Evolutionary conservation across 2,797 vertebrate species (phyloP).

Genomic region (Eidolon dupreanum): DNA sequence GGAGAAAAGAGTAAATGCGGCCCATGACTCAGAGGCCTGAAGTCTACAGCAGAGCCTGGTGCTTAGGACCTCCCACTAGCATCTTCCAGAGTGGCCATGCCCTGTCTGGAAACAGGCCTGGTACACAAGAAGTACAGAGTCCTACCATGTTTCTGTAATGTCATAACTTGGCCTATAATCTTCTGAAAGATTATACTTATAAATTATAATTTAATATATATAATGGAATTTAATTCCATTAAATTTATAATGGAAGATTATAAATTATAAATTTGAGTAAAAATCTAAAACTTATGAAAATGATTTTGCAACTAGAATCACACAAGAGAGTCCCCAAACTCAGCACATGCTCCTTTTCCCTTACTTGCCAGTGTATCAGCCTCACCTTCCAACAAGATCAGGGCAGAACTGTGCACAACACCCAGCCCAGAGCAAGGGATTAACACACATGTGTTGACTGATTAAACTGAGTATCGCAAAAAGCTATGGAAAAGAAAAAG

Average conservation of each 20-base stretch:
- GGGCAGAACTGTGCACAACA: neutral
- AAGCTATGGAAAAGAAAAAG: neutral
- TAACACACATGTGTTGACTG: neutral
- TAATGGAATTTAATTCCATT: too few relatives aligned
- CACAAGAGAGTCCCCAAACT: neutral
- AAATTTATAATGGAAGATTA: too few relatives aligned
- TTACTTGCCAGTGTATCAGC: neutral
- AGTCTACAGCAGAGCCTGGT: neutral
- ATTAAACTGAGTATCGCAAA: neutral
- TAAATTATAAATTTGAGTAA: neutral
- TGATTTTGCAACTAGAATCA: neutral
- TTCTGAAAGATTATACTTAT: too few relatives aligned
- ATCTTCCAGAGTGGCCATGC: neutral
- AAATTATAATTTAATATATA: too few relatives aligned
- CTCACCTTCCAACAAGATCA: neutral
- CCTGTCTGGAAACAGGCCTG: neutral
- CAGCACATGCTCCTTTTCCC: neutral
- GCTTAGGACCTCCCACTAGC: neutral
- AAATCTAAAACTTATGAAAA: neutral
- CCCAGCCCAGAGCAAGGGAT: neutral
- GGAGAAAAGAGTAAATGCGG: neutral
- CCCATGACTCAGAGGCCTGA: neutral
- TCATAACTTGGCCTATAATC: neutral
- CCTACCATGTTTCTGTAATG: neutral
- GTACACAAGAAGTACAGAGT: fast-evolving